phyloP scores from a whole-genome alignment of 2,888 invertebrate species.

The Acleris holmiana region DNA sequence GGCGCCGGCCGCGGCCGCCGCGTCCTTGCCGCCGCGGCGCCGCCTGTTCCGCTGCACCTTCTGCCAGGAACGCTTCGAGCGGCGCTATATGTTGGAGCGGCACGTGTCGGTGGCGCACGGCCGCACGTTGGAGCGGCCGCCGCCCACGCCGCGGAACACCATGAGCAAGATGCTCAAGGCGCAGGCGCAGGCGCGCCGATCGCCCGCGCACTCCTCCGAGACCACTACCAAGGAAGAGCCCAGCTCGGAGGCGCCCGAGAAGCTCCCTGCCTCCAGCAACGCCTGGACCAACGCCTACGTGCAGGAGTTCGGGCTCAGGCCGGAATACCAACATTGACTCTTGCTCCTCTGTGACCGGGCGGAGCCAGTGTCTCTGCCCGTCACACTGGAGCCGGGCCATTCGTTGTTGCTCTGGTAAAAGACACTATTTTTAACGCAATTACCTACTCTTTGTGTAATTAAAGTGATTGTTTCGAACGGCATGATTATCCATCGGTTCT shows the following conservation, averaged over 20 bases:
- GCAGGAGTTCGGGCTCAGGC: constrained; percentile 33
- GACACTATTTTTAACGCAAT: not conserved
- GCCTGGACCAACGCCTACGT: constrained; percentile 36
- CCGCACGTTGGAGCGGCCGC: constrained; percentile 74
- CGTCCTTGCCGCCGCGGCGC: constrained; percentile 51
- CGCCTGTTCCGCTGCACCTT: constrained; percentile 74
- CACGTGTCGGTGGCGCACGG: constrained; percentile 72
- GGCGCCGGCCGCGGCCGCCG: constrained; percentile 37
- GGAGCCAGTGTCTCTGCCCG: constrained; percentile 24
- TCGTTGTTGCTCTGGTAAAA: constrained; percentile 22
- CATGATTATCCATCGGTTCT: too few relatives aligned
- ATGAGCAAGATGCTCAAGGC: constrained; percentile 81
- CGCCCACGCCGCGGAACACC: constrained; percentile 78
- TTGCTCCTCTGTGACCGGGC: constrained; percentile 35
- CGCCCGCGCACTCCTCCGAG: constrained; percentile 29
- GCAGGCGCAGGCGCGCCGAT: constrained; percentile 61
- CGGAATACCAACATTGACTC: constrained; percentile 37
- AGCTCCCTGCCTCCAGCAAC: constrained; percentile 28
- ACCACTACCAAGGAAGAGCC: constrained; percentile 35
- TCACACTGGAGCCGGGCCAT: constrained; percentile 27
- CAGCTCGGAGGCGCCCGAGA: constrained; percentile 22
- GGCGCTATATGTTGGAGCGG: constrained; percentile 76
- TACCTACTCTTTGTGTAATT: not conserved
- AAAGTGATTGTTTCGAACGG: too few relatives aligned
- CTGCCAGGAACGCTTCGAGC: constrained; percentile 76